A percentile compares a stretch with the other conserved stretches of the same genome.
These are phyloP conservation scores for Scyliorhinus canicula DNA, from an alignment of 2,797 vertebrate species.

Conservation along the genomic window DNA sequence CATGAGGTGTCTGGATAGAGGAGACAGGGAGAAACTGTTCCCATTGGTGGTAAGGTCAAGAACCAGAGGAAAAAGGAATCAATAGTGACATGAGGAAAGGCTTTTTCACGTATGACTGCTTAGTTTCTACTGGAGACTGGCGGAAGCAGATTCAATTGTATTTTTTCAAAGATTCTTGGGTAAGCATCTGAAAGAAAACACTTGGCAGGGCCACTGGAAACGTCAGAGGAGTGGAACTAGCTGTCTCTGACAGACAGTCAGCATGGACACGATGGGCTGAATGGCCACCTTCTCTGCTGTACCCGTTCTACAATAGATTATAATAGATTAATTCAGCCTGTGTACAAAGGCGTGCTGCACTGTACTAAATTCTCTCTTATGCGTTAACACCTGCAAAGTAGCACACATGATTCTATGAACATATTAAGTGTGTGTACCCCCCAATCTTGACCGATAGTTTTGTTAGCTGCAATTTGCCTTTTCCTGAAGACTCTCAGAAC, in stretches of 20 bases:
- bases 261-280: background rate
- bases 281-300: background rate
- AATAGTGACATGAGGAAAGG: background rate
- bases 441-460: background rate
- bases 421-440: background rate
- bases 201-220: background rate
- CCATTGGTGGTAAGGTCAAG: background rate
- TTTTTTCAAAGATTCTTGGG: background rate
- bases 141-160: background rate
- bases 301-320: background rate
- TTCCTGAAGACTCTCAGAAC: background rate
- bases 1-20: background rate
- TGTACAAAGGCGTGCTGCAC: background rate
- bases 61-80: background rate
- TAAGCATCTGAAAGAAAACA: background rate
- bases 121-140: background rate
- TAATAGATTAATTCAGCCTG: background rate
- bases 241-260: background rate
- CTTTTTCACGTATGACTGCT: background rate
- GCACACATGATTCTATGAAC: background rate
- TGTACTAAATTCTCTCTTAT: background rate
- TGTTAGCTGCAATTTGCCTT: background rate
- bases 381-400: background rate
- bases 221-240: background rate
- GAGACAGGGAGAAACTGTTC: background rate